phyloP scores from a whole-genome alignment of 2,113 vertebrate species.

The Leucosticte australis region DNA sequence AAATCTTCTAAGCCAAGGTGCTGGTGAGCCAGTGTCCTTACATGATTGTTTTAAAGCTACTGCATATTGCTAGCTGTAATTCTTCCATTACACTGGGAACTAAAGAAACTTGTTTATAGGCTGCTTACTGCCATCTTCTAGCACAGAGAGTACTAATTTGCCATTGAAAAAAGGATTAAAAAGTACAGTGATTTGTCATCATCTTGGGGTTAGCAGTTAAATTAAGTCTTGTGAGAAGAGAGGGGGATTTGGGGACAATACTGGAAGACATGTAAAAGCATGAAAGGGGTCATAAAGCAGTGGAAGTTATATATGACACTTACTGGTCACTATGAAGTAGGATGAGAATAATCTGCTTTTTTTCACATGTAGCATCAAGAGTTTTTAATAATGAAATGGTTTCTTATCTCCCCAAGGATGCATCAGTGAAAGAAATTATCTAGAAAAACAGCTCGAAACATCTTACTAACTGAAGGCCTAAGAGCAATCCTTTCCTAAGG shows the following conservation, averaged over 20 bases:
- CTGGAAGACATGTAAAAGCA: not conserved
- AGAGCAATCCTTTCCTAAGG: not conserved
- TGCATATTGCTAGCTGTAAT: not conserved
- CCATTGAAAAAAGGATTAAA: not conserved
- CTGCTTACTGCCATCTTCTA: conserved; percentile 7
- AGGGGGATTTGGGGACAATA: not conserved
- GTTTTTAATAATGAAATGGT: not conserved
- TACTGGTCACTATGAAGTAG: not conserved
- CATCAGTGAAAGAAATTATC: not conserved
- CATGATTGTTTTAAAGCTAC: not conserved
- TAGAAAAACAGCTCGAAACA: not conserved
- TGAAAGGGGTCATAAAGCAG: not conserved
- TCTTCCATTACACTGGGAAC: conserved; percentile 26
- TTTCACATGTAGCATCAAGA: not conserved
- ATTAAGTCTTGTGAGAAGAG: not conserved
- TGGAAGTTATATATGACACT: not conserved
- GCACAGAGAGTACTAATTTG: conserved; percentile 3
- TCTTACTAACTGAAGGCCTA: not conserved
- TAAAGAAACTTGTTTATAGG: conserved; percentile 24
- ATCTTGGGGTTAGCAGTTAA: not conserved
- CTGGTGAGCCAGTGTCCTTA: not conserved
- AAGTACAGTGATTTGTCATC: not conserved
- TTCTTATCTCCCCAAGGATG: not conserved
- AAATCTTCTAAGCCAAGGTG: not conserved
- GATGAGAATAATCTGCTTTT: not conserved